These are phyloP conservation scores for Typhlichthys eigenmanni DNA, from an alignment of 2,797 vertebrate species.

Conservation along the genomic window DNA sequence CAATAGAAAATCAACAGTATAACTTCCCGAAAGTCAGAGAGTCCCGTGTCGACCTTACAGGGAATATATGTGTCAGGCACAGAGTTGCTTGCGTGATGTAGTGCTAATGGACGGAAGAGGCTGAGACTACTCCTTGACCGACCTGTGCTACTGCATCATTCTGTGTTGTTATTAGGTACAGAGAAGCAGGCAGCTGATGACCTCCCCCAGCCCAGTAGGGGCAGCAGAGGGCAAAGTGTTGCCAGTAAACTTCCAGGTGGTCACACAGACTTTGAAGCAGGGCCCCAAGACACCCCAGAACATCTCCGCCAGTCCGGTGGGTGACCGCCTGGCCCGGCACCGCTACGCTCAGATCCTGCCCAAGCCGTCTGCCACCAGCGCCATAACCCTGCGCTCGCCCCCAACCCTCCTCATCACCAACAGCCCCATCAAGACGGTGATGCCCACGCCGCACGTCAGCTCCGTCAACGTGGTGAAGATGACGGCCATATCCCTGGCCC, in stretches of 20 bases:
- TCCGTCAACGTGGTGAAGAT: constrained; percentile 98
- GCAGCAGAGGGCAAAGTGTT: constrained; percentile 92
- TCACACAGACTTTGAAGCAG: constrained; percentile 96
- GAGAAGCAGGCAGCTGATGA: constrained; percentile 92
- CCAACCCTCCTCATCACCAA: constrained; percentile 96
- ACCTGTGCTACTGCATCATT: neutral
- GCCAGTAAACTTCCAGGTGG: constrained; percentile 96
- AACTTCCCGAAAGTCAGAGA: no score
- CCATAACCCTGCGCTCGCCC: constrained; percentile 95
- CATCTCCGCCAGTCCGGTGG: constrained; percentile 92
- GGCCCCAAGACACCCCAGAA: constrained; percentile 94
- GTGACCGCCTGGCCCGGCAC: constrained; percentile 92
- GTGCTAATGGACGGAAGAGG: no score
- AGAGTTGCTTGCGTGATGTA: no score
- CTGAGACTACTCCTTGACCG: neutral
- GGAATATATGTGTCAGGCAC: no score
- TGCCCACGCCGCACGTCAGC: constrained; percentile 90
- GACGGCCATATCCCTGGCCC: constrained; percentile 94
- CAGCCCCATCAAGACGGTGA: constrained; percentile 98
- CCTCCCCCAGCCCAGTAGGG: constrained; percentile 91
- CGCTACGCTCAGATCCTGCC: constrained; percentile 96
- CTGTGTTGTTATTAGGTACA: constrained; percentile 80
- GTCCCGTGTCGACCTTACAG: no score
- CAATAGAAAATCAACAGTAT: no score
- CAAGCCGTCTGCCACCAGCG: constrained; percentile 92